Percentiles rank a stretch among this genome's conserved stretches.
Evolutionary conservation across 2,888 invertebrate species (phyloP).

Genomic region (Panorpa germanica): DNA sequence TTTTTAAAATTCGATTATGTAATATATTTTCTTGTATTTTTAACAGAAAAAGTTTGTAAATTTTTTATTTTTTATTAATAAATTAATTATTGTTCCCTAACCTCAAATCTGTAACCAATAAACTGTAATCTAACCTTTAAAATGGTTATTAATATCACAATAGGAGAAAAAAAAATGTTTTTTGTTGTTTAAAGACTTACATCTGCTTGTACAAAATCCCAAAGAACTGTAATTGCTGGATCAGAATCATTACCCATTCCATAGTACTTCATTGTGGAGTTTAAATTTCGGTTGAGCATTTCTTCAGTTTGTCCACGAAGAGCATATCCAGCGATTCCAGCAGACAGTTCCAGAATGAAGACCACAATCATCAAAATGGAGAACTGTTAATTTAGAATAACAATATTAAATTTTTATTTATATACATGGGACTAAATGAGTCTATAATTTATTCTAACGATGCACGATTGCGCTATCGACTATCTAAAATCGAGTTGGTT

Average conservation of each 20-base stretch:
- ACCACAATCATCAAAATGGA: slow-evolving; percentile 43
- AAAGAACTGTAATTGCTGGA: slow-evolving; percentile 27
- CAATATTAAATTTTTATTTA: slow-evolving; percentile 3
- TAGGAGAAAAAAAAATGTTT: too few species aligned
- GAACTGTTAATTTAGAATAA: slow-evolving; percentile 29
- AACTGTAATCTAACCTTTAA: not conserved
- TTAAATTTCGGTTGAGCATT: slow-evolving; percentile 32
- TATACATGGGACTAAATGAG: not conserved
- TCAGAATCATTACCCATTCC: slow-evolving; percentile 15
- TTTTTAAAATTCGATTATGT: too few species aligned
- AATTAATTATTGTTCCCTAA: too few species aligned
- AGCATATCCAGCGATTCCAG: slow-evolving; percentile 54
- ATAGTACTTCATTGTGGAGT: slow-evolving; percentile 28
- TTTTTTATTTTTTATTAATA: not conserved
- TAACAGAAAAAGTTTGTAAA: too few species aligned
- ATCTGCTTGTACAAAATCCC: slow-evolving; percentile 40
- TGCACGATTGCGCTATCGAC: too few species aligned
- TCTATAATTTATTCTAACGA: not conserved
- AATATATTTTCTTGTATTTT: too few species aligned
- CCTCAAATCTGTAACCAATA: too few species aligned
- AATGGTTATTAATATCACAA: not conserved
- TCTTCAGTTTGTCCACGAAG: slow-evolving; percentile 32
- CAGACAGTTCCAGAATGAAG: slow-evolving; percentile 57
- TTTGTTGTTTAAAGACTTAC: slow-evolving; percentile 22
- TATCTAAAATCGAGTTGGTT: too few species aligned